Evolutionary conservation across 2,113 vertebrate genomes (phyloP).

Genomic region (Myotis yumanensis): DNA sequence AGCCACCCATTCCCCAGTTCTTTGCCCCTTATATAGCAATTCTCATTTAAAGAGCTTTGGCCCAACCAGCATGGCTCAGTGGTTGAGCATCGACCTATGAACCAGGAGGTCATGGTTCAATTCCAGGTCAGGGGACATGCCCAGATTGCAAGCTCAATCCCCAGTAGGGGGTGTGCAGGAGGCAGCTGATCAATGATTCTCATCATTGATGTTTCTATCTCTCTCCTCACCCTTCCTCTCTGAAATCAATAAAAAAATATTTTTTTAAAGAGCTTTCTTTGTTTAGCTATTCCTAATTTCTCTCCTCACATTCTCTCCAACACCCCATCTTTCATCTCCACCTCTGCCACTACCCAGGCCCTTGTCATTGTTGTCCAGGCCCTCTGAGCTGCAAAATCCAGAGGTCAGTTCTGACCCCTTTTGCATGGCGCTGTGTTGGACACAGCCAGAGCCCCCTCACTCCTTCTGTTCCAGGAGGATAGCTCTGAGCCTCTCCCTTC

Average conservation of each 20-base stretch:
- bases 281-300: neutral
- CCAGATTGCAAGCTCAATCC: no score
- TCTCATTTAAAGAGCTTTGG: neutral
- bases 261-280: neutral
- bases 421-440: no score
- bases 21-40: neutral
- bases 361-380: fast-evolving
- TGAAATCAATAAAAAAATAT: neutral
- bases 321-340: neutral
- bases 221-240: neutral
- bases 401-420: neutral
- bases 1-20: neutral
- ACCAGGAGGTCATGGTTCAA: no score
- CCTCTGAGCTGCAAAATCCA: neutral
- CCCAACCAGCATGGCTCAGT: neutral
- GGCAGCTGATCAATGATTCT: no score
- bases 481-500: neutral
- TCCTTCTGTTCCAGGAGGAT: neutral
- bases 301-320: neutral
- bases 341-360: no score
- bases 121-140: no score
- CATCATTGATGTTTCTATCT: neutral
- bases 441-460: neutral
- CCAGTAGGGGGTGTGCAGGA: no score
- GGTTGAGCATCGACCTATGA: no score